A percentile compares a stretch with the other conserved stretches of the same genome.
phyloP scores from a whole-genome alignment of 2,888 invertebrate genomes.

The Leucophenga montana region DNA sequence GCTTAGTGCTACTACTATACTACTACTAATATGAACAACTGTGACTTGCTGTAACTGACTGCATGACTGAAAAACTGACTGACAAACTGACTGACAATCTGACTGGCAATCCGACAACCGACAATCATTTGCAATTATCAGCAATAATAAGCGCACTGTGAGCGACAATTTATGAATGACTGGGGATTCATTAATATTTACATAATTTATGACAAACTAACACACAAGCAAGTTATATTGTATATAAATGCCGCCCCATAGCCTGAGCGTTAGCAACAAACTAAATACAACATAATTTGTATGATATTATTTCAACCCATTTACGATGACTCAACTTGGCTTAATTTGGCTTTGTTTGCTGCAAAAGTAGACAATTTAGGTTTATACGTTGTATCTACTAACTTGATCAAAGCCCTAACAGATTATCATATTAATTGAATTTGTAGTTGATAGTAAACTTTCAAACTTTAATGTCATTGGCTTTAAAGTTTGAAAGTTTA shows the following conservation, averaged over 20 bases:
- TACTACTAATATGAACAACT: too few relatives aligned
- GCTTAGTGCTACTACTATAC: too few relatives aligned
- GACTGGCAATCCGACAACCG: too few relatives aligned
- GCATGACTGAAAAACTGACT: background rate
- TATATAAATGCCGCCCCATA: too few relatives aligned
- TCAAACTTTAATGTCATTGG: conserved; percentile 15
- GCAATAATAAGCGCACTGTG: background rate
- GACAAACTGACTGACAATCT: too few relatives aligned
- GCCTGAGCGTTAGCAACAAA: too few relatives aligned
- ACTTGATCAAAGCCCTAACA: conserved; percentile 30
- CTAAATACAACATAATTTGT: too few relatives aligned
- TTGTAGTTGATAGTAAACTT: background rate
- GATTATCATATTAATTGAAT: conserved; percentile 64
- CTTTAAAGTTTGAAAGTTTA: background rate
- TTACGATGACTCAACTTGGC: background rate
- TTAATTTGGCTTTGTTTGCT: conserved; percentile 3
- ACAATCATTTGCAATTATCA: too few relatives aligned
- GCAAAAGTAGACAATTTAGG: too few relatives aligned
- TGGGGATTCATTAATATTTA: conserved; percentile 23
- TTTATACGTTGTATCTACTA: too few relatives aligned
- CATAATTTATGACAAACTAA: conserved; percentile 20
- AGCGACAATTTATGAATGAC: background rate
- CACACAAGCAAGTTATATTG: too few relatives aligned
- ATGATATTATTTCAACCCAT: too few relatives aligned
- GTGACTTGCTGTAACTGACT: background rate